A percentile compares a stretch with the other conserved stretches of the same genome.
Evolutionary conservation across 2,113 vertebrate genomes (phyloP).

Genomic region (Oenanthe oenanthe): DNA sequence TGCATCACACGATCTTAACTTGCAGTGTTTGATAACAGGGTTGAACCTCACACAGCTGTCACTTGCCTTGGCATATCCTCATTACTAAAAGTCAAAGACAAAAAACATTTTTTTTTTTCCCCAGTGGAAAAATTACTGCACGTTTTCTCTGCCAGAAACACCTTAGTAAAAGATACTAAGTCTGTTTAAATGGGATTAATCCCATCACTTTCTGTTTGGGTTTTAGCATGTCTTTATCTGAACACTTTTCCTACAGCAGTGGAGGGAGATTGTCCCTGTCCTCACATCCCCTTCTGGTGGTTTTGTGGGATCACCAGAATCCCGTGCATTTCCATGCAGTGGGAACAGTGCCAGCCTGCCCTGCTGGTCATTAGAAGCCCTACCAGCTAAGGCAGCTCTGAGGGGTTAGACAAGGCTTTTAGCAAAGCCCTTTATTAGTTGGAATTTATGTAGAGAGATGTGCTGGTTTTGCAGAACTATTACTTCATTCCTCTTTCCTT

Average conservation of each 20-base stretch:
- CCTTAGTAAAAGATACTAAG: not conserved
- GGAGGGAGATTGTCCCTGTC: not conserved
- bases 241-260: not conserved
- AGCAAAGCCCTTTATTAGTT: not conserved
- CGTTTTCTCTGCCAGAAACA: not conserved
- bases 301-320: not conserved
- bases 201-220: not conserved
- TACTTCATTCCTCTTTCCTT: not conserved
- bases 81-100: not conserved
- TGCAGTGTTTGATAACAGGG: not conserved
- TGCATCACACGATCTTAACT: not conserved
- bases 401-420: not conserved
- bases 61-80: not conserved
- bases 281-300: not conserved
- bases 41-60: not conserved
- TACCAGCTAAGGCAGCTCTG: not conserved
- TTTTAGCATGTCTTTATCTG: not conserved
- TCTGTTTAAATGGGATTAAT: not conserved
- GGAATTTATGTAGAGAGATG: not conserved
- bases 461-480: not conserved
- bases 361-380: not conserved
- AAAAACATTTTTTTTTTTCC: not conserved
- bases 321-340: rapidly evolving
- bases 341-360: not conserved
- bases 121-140: not conserved